Base-by-base conservation (phyloP, 1,140 invertebrate genomes). In the Leptoteleia sp. region DNA sequence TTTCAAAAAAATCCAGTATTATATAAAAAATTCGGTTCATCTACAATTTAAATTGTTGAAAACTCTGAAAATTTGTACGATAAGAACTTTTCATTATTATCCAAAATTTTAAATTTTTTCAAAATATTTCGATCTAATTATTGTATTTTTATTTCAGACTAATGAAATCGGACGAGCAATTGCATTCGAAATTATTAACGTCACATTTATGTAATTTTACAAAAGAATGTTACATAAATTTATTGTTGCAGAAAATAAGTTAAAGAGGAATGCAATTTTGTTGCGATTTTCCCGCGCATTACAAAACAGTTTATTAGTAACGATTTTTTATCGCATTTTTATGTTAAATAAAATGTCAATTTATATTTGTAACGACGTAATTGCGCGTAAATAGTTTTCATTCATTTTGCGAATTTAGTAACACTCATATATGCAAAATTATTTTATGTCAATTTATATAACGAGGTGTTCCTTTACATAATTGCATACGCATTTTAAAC, bases 291-390 rank as follows among this genome's bases (percentile, higher is more conserved):
- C 38, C 13, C 12, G 2, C 22, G 11, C 4, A 17, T 42, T 42
- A 42, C 22, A 42, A 42, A 42, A 42, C 38, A 1, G 15, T 42
- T 42, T 42, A 42, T 42, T 19, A 17, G 37, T 9, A 12, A 1
- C 3, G 4, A 19, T n/a, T 42, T 42, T 22, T 19, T 42, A 42
- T 22, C 3, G 8, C 11, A 11, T 19, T 19, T 42, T 42, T 42
- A 42, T 42, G 38, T 11, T 19, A 22, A 42, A 22, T 22, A 42
- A 42, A 42, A 42, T 19, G 17, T 42, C 38, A 42, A 42, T 42
- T 42, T 42, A 17, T 22, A 19, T 42, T 42, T 42, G 9, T 42
- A 42, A 42, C 38, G 9, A 22, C 17, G 22, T 42, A 19, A 19
- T 42, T 42, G 9, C 17, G 12, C 2, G 6, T 9, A 2, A 22